phyloP scores from a whole-genome alignment of 1,140 invertebrate genomes.

The Agraylea sexmaculata region DNA sequence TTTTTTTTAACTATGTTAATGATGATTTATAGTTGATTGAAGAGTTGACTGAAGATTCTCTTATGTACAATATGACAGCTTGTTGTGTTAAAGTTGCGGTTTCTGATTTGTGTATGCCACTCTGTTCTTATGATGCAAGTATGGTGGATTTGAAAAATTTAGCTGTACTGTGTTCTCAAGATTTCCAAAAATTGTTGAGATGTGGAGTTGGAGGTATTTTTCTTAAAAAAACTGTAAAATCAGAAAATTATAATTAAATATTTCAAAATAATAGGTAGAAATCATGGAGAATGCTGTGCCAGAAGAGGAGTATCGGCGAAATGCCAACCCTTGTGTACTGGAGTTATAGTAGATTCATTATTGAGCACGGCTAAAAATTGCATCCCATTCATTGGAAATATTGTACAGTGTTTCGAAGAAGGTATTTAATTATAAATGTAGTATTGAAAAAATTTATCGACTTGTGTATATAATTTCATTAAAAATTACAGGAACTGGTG shows the following conservation, averaged over 20 bases:
- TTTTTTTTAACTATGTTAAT: background rate
- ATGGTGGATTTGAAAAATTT: slow-evolving; percentile 61
- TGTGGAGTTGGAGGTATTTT: slow-evolving; percentile 36
- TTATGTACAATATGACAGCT: slow-evolving; percentile 60
- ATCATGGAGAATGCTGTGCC: slow-evolving; percentile 62
- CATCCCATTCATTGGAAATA: slow-evolving; percentile 69
- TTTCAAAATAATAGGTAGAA: slow-evolving; percentile 43
- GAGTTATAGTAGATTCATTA: slow-evolving; percentile 43
- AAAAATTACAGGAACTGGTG: slow-evolving; percentile 50
- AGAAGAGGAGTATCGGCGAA: slow-evolving; percentile 55
- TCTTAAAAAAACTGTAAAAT: background rate
- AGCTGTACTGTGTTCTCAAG: slow-evolving; percentile 48
- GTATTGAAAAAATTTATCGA: too few species aligned
- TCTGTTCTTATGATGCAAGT: slow-evolving; percentile 69
- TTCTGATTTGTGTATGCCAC: slow-evolving; percentile 57
- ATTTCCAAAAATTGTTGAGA: slow-evolving; percentile 54
- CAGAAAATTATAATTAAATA: background rate
- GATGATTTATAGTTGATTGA: slow-evolving; percentile 35
- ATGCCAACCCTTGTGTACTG: slow-evolving; percentile 65
- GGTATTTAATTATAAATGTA: slow-evolving; percentile 42
- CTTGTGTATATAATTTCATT: too few species aligned
- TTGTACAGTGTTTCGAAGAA: slow-evolving; percentile 76
- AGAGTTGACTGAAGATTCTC: slow-evolving; percentile 41
- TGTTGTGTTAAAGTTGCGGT: slow-evolving; percentile 62
- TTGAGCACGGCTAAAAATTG: slow-evolving; percentile 46